A percentile compares a stretch with the other conserved stretches of the same genome.
Evolutionary conservation across 2,797 vertebrate genomes (phyloP).

Genomic region (Halcyon leucocephala): DNA sequence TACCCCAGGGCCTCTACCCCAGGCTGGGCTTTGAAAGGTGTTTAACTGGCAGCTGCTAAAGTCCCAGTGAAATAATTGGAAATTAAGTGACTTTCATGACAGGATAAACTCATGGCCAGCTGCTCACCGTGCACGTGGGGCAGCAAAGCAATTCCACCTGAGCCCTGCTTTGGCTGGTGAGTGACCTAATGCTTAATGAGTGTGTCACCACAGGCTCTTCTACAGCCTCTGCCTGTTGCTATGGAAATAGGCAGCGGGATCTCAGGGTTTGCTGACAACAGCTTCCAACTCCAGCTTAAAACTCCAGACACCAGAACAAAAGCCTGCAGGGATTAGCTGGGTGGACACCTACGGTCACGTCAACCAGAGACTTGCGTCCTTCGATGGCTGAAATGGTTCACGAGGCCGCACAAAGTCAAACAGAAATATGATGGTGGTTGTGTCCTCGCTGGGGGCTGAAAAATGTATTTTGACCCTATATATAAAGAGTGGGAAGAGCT

Average conservation of each 20-base stretch:
- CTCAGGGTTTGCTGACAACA: neutral
- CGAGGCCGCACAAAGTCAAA: neutral
- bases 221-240: conserved; percentile 26
- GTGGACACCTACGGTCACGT: neutral
- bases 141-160: neutral
- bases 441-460: neutral
- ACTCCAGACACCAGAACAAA: neutral
- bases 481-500: neutral
- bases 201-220: neutral
- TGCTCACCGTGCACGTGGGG: neutral
- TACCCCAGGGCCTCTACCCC: neutral
- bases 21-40: conserved; percentile 2
- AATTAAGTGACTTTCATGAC: neutral
- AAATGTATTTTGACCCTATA: neutral
- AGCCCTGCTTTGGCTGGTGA: neutral
- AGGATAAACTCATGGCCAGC: neutral
- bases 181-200: neutral
- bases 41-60: neutral
- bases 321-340: neutral
- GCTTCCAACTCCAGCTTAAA: neutral
- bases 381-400: neutral
- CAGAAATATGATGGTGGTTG: neutral
- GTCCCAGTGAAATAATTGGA: neutral
- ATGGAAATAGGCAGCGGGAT: conserved; percentile 24
- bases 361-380: neutral